phyloP scores from a whole-genome alignment of 1,140 invertebrate genomes.

The Dendroctonus valens region DNA sequence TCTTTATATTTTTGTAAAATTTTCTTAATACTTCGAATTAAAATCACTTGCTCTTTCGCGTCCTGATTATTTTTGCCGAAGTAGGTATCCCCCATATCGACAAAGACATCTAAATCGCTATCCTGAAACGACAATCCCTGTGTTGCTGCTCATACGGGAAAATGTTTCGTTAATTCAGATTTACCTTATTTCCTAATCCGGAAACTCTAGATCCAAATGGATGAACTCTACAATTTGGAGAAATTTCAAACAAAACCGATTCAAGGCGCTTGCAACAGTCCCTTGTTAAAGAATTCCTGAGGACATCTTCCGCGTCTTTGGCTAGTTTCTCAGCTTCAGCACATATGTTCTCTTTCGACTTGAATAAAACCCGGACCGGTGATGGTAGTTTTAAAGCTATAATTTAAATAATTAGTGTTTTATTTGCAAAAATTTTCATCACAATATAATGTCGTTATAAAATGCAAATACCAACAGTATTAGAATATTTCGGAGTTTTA shows the following conservation, averaged over 20 bases:
- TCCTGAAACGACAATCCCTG: constrained; percentile 34
- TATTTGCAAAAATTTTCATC: too few relatives aligned
- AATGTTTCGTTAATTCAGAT: neutral
- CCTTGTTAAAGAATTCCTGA: constrained; percentile 25
- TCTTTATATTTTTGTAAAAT: constrained; percentile 36
- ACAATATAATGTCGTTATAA: too few relatives aligned
- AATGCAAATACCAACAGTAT: too few relatives aligned
- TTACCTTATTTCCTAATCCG: constrained; percentile 46
- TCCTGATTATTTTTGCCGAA: constrained; percentile 43
- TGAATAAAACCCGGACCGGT: constrained; percentile 16
- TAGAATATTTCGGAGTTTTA: too few relatives aligned
- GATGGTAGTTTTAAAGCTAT: too few relatives aligned
- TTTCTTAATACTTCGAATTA: constrained; percentile 39
- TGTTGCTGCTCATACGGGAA: neutral
- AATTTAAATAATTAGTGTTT: too few relatives aligned
- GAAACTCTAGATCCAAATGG: constrained; percentile 54
- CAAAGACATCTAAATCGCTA: constrained; percentile 56
- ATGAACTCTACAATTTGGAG: constrained; percentile 45
- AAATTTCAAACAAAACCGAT: constrained; percentile 27
- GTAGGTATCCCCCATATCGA: constrained; percentile 52
- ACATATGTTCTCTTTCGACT: constrained; percentile 27
- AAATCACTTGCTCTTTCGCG: constrained; percentile 38
- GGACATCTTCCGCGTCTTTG: constrained; percentile 34
- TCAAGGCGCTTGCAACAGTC: constrained; percentile 40
- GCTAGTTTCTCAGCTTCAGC: constrained; percentile 23